Evolutionary conservation across 2,113 vertebrate species (phyloP).

Genomic region (Chascanopsetta lugubris): DNA sequence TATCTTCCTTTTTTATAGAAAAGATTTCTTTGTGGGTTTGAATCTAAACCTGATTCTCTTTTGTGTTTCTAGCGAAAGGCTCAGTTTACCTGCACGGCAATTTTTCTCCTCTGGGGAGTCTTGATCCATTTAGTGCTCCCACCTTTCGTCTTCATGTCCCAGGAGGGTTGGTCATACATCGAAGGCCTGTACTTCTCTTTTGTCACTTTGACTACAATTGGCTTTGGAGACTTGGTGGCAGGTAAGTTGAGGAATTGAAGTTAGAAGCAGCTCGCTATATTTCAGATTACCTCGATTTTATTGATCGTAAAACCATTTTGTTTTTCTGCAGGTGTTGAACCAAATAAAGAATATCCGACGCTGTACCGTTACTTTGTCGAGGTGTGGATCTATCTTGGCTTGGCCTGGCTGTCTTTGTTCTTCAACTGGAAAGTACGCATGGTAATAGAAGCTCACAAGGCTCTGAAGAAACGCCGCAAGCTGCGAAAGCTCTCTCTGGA

Average conservation of each 20-base stretch:
- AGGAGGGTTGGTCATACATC: slow-evolving; percentile 94
- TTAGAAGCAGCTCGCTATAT: background rate
- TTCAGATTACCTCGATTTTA: background rate
- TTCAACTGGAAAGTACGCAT: slow-evolving; percentile 99
- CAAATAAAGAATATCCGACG: slow-evolving; percentile 89
- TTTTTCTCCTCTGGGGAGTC: slow-evolving; percentile 95
- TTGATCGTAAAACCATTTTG: background rate
- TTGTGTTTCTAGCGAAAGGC: slow-evolving; percentile 87
- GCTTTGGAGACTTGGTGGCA: slow-evolving; percentile 96
- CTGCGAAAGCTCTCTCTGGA: slow-evolving; percentile 91
- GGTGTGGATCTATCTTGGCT: slow-evolving; percentile 96
- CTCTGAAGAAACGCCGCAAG: slow-evolving; percentile 94
- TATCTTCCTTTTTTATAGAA: background rate
- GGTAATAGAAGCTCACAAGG: slow-evolving; percentile 98
- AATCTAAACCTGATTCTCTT: slow-evolving; percentile 9
- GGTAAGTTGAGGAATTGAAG: slow-evolving; percentile 75
- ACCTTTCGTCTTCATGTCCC: slow-evolving; percentile 95
- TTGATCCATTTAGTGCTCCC: slow-evolving; percentile 94
- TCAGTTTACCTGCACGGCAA: slow-evolving; percentile 94
- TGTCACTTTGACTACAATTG: slow-evolving; percentile 96
- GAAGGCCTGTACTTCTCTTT: slow-evolving; percentile 98
- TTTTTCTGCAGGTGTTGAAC: slow-evolving; percentile 88
- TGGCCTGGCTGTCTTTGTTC: slow-evolving; percentile 97
- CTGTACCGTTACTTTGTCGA: slow-evolving; percentile 98
- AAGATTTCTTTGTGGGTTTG: background rate